These are phyloP conservation scores for Pyrochroa serraticornis DNA, from an alignment of 2,888 invertebrate genomes.

Conservation along the genomic window DNA sequence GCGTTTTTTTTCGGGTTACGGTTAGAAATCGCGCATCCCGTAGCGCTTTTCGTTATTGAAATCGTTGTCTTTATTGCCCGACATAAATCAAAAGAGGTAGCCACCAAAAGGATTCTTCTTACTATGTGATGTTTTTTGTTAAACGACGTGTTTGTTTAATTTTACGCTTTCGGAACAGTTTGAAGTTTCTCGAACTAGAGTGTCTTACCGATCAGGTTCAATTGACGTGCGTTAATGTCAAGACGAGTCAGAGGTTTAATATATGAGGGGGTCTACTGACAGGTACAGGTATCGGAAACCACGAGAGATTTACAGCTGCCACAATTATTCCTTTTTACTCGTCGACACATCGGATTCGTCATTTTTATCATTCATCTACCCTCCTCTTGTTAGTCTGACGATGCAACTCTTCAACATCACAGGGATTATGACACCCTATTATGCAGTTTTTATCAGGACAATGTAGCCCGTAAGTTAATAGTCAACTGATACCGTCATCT, in stretches of 20 bases:
- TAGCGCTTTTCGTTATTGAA: conserved; percentile 35
- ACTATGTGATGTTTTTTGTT: too few species aligned
- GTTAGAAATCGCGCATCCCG: conserved; percentile 24
- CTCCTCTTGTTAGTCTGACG: neutral
- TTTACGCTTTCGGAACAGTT: neutral
- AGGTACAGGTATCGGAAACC: conserved; percentile 52
- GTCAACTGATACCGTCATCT: conserved; percentile 23
- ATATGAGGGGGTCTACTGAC: conserved; percentile 48
- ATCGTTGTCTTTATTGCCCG: conserved; percentile 33
- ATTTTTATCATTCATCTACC: conserved; percentile 20
- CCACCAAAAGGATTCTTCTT: neutral
- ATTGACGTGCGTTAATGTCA: conserved; percentile 52
- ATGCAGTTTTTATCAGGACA: conserved; percentile 18
- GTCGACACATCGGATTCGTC: conserved; percentile 17
- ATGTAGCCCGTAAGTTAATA: conserved; percentile 23
- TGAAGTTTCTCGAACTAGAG: conserved; percentile 9
- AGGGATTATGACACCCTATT: conserved; percentile 19
- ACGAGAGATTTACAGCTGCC: conserved; percentile 50
- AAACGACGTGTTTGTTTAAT: too few species aligned
- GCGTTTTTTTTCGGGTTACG: conserved; percentile 4
- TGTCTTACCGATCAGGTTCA: conserved; percentile 33
- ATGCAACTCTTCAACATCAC: conserved; percentile 6
- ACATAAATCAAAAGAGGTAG: conserved; percentile 23
- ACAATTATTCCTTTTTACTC: conserved; percentile 47
- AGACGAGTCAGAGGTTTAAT: conserved; percentile 46